These are phyloP conservation scores for Heterochromis multidens DNA, from an alignment of 2,113 vertebrate species.

Conservation along the genomic window DNA sequence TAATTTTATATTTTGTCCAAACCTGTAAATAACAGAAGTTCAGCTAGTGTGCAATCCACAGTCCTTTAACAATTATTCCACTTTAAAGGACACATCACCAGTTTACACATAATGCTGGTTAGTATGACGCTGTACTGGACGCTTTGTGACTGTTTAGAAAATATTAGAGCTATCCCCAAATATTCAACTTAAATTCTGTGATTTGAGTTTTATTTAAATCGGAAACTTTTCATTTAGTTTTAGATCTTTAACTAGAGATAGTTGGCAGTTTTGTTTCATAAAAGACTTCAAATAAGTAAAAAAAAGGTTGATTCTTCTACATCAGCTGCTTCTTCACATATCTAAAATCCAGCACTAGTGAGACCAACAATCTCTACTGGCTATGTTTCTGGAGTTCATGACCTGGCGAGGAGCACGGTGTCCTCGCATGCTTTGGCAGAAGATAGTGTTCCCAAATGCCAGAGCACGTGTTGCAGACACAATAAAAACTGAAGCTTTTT, in stretches of 20 bases:
- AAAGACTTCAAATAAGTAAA: not conserved
- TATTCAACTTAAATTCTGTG: not conserved
- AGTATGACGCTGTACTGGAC: accelerated
- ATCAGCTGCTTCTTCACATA: not conserved
- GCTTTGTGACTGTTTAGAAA: not conserved
- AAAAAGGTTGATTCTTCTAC: not conserved
- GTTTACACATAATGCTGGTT: accelerated
- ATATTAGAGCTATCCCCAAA: not conserved
- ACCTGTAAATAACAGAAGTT: accelerated
- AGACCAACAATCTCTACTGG: not conserved
- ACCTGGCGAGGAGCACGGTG: not conserved
- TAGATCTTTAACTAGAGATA: too few relatives aligned
- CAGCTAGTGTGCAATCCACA: not conserved
- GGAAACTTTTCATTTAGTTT: too few relatives aligned
- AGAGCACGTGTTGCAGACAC: not conserved
- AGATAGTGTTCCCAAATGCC: not conserved
- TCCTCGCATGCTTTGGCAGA: not conserved
- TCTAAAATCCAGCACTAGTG: not conserved
- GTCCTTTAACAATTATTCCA: not conserved
- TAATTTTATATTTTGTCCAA: not conserved
- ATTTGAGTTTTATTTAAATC: not conserved
- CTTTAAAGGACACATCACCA: accelerated
- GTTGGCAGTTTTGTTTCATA: not conserved
- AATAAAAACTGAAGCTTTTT: not conserved
- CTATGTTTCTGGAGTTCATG: not conserved